Percentiles rank a stretch among this genome's conserved stretches.
Conservation (phyloP, 2,888 invertebrate species). For the Sinohyriopsis cumingii region DNA sequence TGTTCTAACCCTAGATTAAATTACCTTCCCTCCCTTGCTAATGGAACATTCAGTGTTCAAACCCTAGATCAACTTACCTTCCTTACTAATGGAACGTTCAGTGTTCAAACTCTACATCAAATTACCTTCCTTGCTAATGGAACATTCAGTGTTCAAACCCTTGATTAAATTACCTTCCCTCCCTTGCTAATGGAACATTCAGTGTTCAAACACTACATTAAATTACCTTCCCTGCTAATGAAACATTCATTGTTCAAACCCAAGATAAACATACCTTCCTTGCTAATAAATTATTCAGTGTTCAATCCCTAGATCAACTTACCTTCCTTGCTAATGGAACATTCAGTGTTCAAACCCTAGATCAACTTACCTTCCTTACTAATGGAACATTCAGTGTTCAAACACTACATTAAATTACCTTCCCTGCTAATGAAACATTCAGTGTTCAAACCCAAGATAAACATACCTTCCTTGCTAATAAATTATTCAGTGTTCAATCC, state of each 20-base stretch:
- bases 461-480: slow-evolving; percentile 75
- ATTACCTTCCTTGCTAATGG: slow-evolving; percentile 76
- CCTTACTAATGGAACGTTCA: slow-evolving; percentile 82
- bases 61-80: slow-evolving; percentile 51
- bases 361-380: slow-evolving; percentile 64
- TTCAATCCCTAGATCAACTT: slow-evolving; percentile 8
- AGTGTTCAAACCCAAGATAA: slow-evolving; percentile 70
- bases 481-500: slow-evolving; percentile 79
- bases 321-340: slow-evolving; percentile 79
- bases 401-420: slow-evolving; percentile 46
- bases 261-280: slow-evolving; percentile 57
- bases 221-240: slow-evolving; percentile 75
- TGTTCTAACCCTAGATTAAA: slow-evolving; percentile 22
- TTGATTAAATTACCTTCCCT: slow-evolving; percentile 54
- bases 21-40: slow-evolving; percentile 73
- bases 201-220: slow-evolving; percentile 70
- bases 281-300: slow-evolving; percentile 83
- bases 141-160: slow-evolving; percentile 78
- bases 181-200: slow-evolving; percentile 81
- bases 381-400: slow-evolving; percentile 82
- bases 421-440: slow-evolving; percentile 81
- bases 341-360: slow-evolving; percentile 75
- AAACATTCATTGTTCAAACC: slow-evolving; percentile 83
- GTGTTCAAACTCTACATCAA: slow-evolving; percentile 39
- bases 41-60: slow-evolving; percentile 81